Percentiles rank a stretch among this genome's conserved stretches.
Evolutionary conservation across 1,140 invertebrate genomes (phyloP).

Genomic region (Drosophila arizonae): DNA sequence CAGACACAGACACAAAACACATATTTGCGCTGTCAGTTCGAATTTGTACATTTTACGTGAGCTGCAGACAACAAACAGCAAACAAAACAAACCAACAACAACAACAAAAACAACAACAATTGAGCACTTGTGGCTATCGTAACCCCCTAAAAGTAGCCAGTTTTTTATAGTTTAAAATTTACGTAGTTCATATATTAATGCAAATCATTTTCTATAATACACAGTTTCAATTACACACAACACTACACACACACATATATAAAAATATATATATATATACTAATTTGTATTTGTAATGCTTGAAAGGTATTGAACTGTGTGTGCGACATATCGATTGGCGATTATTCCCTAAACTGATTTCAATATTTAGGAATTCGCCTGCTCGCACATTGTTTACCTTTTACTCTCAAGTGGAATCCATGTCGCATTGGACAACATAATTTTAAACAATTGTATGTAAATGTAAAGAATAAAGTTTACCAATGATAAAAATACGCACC

Average conservation of each 20-base stretch:
- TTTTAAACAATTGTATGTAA: slow-evolving; percentile 71
- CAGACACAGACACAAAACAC: background rate
- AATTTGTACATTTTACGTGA: slow-evolving; percentile 39
- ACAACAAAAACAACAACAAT: slow-evolving; percentile 1
- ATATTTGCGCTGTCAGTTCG: slow-evolving; percentile 15
- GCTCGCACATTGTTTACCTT: slow-evolving; percentile 20
- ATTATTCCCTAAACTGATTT: background rate
- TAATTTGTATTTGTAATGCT: slow-evolving; percentile 22
- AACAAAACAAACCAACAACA: background rate
- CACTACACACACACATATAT: slow-evolving; percentile 7
- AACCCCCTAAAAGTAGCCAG: slow-evolving; percentile 70
- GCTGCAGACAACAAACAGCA: slow-evolving; percentile 10
- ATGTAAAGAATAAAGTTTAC: slow-evolving; percentile 80
- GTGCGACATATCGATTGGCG: slow-evolving; percentile 3
- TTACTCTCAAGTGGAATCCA: slow-evolving; percentile 45
- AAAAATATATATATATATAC: slow-evolving; percentile 2
- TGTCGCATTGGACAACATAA: slow-evolving; percentile 60
- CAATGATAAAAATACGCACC: slow-evolving; percentile 70
- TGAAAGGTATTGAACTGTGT: slow-evolving; percentile 2
- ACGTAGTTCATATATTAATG: slow-evolving; percentile 54
- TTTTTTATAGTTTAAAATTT: slow-evolving; percentile 64
- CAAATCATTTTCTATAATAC: slow-evolving; percentile 48
- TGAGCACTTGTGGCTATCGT: slow-evolving; percentile 34
- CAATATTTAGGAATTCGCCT: background rate
- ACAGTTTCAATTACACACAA: slow-evolving; percentile 21